Conservation (phyloP, 2,888 invertebrate species). For the Lacanobia oleracea region DNA sequence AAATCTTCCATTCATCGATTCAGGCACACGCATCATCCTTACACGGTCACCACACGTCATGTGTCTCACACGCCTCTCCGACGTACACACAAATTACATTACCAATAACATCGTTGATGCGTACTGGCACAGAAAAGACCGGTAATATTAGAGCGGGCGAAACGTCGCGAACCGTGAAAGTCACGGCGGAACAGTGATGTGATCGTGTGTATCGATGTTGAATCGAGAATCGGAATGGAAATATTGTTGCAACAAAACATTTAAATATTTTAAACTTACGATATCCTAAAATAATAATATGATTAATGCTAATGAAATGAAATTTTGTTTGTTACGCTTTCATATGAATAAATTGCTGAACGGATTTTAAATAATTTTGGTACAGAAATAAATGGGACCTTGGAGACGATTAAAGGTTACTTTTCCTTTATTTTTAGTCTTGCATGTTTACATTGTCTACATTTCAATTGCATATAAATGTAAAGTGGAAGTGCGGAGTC, state of each 20-base stretch:
- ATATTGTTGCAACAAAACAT: neutral
- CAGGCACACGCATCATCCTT: conserved; percentile 35
- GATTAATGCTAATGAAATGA: too few relatives aligned
- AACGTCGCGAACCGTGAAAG: conserved; percentile 73
- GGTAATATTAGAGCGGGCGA: conserved; percentile 73
- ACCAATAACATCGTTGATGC: conserved; percentile 75
- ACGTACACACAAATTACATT: conserved; percentile 74
- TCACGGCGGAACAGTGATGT: conserved; percentile 69
- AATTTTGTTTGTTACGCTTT: too few relatives aligned
- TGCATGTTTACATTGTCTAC: too few relatives aligned
- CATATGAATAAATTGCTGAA: too few relatives aligned
- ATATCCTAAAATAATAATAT: too few relatives aligned
- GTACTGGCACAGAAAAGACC: conserved; percentile 72
- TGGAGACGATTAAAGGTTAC: neutral
- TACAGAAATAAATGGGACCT: too few relatives aligned
- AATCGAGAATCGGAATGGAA: conserved; percentile 7
- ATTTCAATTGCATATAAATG: too few relatives aligned
- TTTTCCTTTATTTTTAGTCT: too few relatives aligned
- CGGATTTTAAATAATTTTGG: too few relatives aligned
- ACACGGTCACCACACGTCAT: conserved; percentile 26
- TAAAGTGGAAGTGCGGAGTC: too few relatives aligned
- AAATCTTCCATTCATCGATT: conserved; percentile 46
- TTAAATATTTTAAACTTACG: neutral
- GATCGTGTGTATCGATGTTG: conserved; percentile 40
- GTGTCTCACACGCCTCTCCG: conserved; percentile 14